Percentiles rank a stretch among this genome's conserved stretches.
phyloP scores from a whole-genome alignment of 2,888 invertebrate species.

The Drosophila planitibia region DNA sequence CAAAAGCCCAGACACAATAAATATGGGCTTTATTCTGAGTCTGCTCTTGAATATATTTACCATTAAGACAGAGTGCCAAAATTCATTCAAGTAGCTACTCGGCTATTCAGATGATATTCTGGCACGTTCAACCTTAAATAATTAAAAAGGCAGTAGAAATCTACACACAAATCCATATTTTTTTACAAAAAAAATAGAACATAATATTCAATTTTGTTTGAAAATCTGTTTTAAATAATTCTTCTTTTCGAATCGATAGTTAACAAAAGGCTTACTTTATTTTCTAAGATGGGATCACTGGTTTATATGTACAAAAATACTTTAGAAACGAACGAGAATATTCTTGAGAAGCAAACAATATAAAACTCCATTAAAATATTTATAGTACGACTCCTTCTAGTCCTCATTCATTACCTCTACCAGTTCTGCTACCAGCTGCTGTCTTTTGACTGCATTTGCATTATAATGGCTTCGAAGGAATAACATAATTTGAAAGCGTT shows the following conservation, averaged over 20 bases:
- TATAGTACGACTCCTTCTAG: neutral
- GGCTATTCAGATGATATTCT: neutral
- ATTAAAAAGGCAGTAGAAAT: neutral
- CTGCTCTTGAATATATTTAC: constrained; percentile 3
- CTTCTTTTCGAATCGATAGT: neutral
- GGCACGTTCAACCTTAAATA: neutral
- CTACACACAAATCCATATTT: neutral
- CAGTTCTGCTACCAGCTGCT: neutral
- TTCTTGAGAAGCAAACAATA: neutral
- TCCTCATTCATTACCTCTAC: neutral
- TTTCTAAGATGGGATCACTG: neutral
- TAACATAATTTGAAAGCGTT: constrained; percentile 12
- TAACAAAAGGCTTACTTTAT: neutral
- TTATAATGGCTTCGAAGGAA: constrained; percentile 9
- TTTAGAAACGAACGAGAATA: neutral
- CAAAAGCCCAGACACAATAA: constrained; percentile 8
- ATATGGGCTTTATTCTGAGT: neutral
- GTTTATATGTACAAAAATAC: neutral
- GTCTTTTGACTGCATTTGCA: constrained; percentile 2
- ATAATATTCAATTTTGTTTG: neutral
- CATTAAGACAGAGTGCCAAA: constrained; percentile 1
- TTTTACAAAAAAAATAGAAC: neutral
- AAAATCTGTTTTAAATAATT: neutral
- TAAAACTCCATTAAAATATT: neutral
- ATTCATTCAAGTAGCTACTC: neutral